Percentiles rank a stretch among this genome's conserved stretches.
These are phyloP conservation scores for Beaufortia kweichowensis DNA, from an alignment of 2,113 vertebrate genomes.

Conservation along the genomic window DNA sequence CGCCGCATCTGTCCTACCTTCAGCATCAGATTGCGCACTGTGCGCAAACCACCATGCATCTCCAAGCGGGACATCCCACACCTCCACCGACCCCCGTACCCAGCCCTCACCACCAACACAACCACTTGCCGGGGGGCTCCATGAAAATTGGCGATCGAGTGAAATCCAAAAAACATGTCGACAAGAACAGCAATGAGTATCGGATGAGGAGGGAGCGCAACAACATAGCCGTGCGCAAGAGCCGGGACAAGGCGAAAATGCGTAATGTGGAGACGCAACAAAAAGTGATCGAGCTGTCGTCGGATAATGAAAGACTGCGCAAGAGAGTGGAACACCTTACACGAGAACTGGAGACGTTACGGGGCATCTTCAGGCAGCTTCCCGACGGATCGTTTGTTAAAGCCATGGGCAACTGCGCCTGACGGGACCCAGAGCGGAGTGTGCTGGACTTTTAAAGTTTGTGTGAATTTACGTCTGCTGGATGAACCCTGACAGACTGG, in stretches of 20 bases:
- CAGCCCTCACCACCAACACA: constrained; percentile 83
- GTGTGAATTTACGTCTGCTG: constrained; percentile 54
- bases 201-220: constrained; percentile 93
- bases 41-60: constrained; percentile 95
- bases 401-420: constrained; percentile 88
- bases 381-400: constrained; percentile 92
- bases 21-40: constrained; percentile 96
- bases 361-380: constrained; percentile 95
- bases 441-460: constrained; percentile 49
- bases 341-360: constrained; percentile 91
- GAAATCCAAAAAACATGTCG: constrained; percentile 88
- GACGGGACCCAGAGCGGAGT: constrained; percentile 54
- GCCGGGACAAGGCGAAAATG: constrained; percentile 95
- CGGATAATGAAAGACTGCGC: constrained; percentile 93
- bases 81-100: constrained; percentile 95
- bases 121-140: constrained; percentile 57
- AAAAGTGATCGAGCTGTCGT: constrained; percentile 89
- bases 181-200: constrained; percentile 95
- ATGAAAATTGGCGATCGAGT: constrained; percentile 76
- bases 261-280: constrained; percentile 97
- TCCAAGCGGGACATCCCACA: constrained; percentile 93
- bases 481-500: constrained; percentile 57
- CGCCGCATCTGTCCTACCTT: constrained; percentile 84
- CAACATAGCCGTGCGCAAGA: constrained; percentile 97
- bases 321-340: constrained; percentile 93